phyloP scores from a whole-genome alignment of 2,888 invertebrate species.

The Saturnia pavonia region DNA sequence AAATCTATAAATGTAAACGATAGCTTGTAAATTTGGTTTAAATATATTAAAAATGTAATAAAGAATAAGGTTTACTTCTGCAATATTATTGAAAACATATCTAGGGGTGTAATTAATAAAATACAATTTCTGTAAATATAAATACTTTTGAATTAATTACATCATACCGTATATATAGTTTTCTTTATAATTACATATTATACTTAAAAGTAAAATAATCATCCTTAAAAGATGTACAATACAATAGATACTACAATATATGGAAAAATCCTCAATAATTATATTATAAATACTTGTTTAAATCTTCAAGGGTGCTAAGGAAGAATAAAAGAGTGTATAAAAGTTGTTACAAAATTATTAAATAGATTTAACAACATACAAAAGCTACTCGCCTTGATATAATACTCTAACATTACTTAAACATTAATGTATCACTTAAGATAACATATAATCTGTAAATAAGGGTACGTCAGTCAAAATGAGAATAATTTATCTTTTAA shows the following conservation, averaged over 20 bases:
- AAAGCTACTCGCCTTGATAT: slow-evolving; percentile 75
- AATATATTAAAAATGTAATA: not conserved
- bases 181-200: slow-evolving; percentile 6
- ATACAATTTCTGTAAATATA: not conserved
- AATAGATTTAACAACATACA: slow-evolving; percentile 80
- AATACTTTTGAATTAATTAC: not conserved
- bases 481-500: slow-evolving; percentile 47
- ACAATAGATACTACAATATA: slow-evolving; percentile 13
- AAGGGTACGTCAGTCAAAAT: slow-evolving; percentile 61
- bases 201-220: slow-evolving; percentile 16
- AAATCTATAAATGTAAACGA: not conserved
- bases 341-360: slow-evolving; percentile 78
- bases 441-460: slow-evolving; percentile 61
- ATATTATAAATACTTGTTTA: slow-evolving; percentile 17
- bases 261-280: slow-evolving; percentile 14
- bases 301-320: slow-evolving; percentile 76
- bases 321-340: slow-evolving; percentile 82
- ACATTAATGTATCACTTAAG: slow-evolving; percentile 68
- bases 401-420: slow-evolving; percentile 68
- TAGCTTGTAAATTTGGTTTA: not conserved
- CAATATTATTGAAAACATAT: not conserved
- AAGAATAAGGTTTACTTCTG: not conserved
- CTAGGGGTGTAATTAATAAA: slow-evolving; percentile 1
- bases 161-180: not conserved
- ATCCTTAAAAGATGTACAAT: slow-evolving; percentile 10